A percentile compares a stretch with the other conserved stretches of the same genome.
phyloP scores from a whole-genome alignment of 2,113 vertebrate genomes.

The Tachycineta bicolor region DNA sequence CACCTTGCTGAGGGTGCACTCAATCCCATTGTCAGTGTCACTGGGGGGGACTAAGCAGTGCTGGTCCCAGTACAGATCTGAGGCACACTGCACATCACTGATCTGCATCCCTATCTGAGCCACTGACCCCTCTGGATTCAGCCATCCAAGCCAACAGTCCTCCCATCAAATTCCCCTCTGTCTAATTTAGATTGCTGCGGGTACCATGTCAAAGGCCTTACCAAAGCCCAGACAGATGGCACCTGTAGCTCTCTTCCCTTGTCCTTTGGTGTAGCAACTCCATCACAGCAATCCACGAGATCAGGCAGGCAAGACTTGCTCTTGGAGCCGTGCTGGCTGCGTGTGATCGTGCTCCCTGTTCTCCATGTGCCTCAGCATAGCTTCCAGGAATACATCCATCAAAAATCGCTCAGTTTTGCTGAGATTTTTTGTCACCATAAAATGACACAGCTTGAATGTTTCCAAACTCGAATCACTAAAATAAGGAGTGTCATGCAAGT shows the following conservation, averaged over 20 bases:
- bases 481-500: neutral
- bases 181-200: neutral
- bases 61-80: neutral
- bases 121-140: neutral
- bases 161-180: neutral
- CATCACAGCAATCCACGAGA: neutral
- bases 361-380: neutral
- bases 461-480: neutral
- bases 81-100: neutral
- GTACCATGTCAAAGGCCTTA: neutral
- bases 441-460: neutral
- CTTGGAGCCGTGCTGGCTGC: neutral
- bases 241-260: neutral
- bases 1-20: neutral
- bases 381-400: neutral
- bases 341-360: neutral
- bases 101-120: neutral
- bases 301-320: neutral
- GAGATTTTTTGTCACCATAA: neutral
- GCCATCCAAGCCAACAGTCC: neutral
- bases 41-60: neutral
- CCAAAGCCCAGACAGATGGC: neutral
- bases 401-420: neutral
- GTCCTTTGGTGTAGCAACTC: neutral
- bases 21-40: too few species aligned